Percentiles rank a stretch among this genome's conserved stretches.
phyloP scores from a whole-genome alignment of 1,140 invertebrate species.

The Brachionus plicatilis region DNA sequence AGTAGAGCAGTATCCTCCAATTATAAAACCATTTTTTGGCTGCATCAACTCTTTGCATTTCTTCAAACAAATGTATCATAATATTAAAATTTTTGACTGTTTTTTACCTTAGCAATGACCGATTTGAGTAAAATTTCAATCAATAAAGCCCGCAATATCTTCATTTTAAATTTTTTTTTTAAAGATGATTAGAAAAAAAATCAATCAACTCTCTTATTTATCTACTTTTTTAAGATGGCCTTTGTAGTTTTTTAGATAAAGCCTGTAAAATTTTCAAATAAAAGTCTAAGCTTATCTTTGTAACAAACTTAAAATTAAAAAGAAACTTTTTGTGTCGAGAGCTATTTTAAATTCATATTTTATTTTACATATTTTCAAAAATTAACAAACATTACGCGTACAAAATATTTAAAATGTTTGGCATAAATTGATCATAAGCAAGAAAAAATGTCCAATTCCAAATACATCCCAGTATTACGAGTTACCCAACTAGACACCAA shows the following conservation, averaged over 20 bases:
- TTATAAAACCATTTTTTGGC: slow-evolving; percentile 13
- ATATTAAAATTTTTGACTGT: not conserved
- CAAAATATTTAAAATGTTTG: not conserved
- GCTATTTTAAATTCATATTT: not conserved
- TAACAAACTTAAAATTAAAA: not conserved
- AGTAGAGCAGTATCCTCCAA: slow-evolving; percentile 9
- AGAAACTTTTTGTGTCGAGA: not conserved
- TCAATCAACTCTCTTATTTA: not conserved
- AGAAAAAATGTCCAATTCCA: not conserved
- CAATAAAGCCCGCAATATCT: not conserved
- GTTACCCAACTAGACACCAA: slow-evolving; percentile 17
- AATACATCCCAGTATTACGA: slow-evolving; percentile 9
- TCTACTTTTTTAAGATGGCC: not conserved
- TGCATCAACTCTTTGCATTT: not conserved
- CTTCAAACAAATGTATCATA: not conserved
- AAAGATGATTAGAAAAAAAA: not conserved
- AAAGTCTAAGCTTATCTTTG: not conserved
- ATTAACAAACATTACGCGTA: not conserved
- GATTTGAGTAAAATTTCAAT: not conserved
- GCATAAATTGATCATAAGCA: not conserved
- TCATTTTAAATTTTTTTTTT: not conserved
- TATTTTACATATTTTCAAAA: not conserved
- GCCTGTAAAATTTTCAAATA: not conserved
- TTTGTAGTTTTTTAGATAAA: not conserved
- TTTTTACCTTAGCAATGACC: not conserved